These are phyloP conservation scores for Ladona fulva DNA, from an alignment of 1,140 invertebrate species.

Conservation along the genomic window DNA sequence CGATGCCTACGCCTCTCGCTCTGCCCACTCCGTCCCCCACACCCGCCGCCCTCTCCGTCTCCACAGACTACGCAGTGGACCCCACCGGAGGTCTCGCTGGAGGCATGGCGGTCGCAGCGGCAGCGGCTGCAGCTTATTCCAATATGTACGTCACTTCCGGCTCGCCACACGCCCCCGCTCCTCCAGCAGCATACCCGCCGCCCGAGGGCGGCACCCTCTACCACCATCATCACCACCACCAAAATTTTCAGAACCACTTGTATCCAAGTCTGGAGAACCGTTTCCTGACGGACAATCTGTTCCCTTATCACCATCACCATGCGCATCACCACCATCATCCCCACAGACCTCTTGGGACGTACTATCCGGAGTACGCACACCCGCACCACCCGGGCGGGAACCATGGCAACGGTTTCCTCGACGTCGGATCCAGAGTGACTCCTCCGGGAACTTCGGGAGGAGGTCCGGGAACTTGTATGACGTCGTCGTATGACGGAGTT, in stretches of 20 bases:
- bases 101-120: conserved; percentile 42
- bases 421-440: conserved; percentile 44
- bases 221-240: conserved; percentile 61
- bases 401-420: conserved; percentile 67
- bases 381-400: conserved; percentile 32
- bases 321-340: not conserved
- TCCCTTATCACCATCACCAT: conserved; percentile 57
- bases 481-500: conserved; percentile 42
- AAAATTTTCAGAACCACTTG: conserved; percentile 57
- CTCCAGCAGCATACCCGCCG: conserved; percentile 40
- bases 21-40: conserved; percentile 16
- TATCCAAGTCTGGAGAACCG: conserved; percentile 68
- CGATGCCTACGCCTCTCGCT: conserved; percentile 36
- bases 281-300: conserved; percentile 72
- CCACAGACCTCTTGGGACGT: conserved; percentile 56
- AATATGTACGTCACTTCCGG: conserved; percentile 75
- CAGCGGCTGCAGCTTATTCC: conserved; percentile 66
- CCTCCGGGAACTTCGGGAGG: not conserved
- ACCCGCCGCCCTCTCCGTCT: conserved; percentile 28
- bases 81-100: conserved; percentile 56
- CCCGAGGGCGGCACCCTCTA: conserved; percentile 47
- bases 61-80: conserved; percentile 45
- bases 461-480: conserved; percentile 27
- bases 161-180: conserved; percentile 47
- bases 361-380: conserved; percentile 60